These are phyloP conservation scores for Buphagus erythrorhynchus DNA, from an alignment of 2,797 vertebrate genomes.

Conservation along the genomic window DNA sequence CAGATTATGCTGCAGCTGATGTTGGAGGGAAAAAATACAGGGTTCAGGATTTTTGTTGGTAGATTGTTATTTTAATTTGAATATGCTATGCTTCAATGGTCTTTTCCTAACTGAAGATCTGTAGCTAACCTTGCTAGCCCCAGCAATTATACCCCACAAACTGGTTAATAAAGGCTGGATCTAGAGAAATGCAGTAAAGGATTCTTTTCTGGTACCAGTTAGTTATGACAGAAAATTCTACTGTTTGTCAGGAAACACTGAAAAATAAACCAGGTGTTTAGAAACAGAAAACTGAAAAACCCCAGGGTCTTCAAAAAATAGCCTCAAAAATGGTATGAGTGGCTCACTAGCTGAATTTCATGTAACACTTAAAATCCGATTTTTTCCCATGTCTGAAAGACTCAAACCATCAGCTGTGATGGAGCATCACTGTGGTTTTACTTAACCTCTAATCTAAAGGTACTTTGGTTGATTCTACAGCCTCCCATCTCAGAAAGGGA, in stretches of 20 bases:
- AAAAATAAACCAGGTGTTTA: not conserved
- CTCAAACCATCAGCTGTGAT: not conserved
- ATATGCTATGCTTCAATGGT: not conserved
- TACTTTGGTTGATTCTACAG: not conserved
- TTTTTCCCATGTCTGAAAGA: not conserved
- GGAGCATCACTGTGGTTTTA: not conserved
- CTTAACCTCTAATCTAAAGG: not conserved
- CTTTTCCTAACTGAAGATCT: not conserved
- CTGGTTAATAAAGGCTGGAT: not conserved
- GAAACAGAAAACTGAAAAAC: not conserved
- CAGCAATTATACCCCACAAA: not conserved
- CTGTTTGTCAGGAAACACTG: not conserved
- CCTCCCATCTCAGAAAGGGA: not conserved
- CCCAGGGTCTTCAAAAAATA: not conserved
- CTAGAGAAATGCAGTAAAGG: not conserved
- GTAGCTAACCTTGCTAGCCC: not conserved
- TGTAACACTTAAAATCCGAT: not conserved
- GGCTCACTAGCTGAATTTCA: not conserved
- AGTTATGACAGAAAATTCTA: not conserved
- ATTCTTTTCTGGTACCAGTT: not conserved
- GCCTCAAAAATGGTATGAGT: not conserved
- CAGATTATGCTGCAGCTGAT: not conserved
- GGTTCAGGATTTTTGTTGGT: rapidly evolving
- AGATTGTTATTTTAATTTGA: not conserved
- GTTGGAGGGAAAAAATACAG: not conserved